Base-by-base conservation (phyloP, 2,113 vertebrate genomes). In the Lepisosteus osseus region DNA sequence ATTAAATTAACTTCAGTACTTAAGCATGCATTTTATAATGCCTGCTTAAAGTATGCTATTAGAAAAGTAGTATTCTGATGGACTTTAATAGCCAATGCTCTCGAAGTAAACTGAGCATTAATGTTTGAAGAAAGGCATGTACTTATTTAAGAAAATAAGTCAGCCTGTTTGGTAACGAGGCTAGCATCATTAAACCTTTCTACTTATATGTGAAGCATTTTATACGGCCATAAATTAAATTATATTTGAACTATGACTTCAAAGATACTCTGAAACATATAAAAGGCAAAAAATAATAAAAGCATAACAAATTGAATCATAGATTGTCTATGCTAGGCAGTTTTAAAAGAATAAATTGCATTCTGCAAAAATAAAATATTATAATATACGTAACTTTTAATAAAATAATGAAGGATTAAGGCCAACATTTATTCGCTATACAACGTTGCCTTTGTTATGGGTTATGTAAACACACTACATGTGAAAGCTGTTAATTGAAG, bases 261-360 rank as follows among this genome's bases (percentile, higher is more conserved):
- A 65, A 67, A 3, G 42, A 54, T 67, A 54, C 45, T 12, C 47
- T 67, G 51, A 29, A 54, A 67, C 11, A 15, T 67, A 54, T 67
- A 40, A 54, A 44, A 54, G 44, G 9, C 7, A 68, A 29, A 14
- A 40, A 67, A 15, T 15, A 54, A 14, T 51, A 44, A 67, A 67
- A 44, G 45, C 65, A 67, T 44, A 67, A 67, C 44, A 54, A 67
- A 54, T 67, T 17, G 7, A 67, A 54, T 67, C 54, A 54, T n/a
- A 54, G 54, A 67, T 54, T 45, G 54, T 67, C n/a, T 67, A 54
- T 67, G 17, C 57, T 54, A 17, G 45, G 11, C 54, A 67, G 3
- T 29, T 51, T 67, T n/a, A 13, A 67, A 54, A n/a, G 4, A 67
- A 17, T 67, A 15, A 67, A 29, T 54, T 59, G n/a, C 14, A 1